A percentile compares a stretch with the other conserved stretches of the same genome.
Evolutionary conservation across 2,113 vertebrate species (phyloP).

Genomic region (Stegostoma tigrinum): DNA sequence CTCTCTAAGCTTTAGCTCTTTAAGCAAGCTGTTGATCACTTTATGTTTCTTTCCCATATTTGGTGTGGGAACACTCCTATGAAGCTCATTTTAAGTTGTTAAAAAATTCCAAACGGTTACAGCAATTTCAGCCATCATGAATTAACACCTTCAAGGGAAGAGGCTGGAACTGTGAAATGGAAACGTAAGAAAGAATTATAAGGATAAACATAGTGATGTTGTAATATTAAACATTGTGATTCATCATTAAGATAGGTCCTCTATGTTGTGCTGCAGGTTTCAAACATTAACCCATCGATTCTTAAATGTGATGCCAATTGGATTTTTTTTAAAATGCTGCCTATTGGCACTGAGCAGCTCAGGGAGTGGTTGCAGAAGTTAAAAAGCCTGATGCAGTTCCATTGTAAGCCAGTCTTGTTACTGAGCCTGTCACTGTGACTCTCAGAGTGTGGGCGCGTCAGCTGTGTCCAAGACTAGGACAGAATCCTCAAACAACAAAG

Average conservation of each 20-base stretch:
- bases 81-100: background rate
- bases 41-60: background rate
- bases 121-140: background rate
- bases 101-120: background rate
- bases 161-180: background rate
- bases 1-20: background rate
- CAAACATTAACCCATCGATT: background rate
- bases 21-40: background rate
- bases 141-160: background rate
- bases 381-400: background rate
- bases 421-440: background rate
- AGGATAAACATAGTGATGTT: background rate
- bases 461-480: background rate
- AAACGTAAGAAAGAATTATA: background rate
- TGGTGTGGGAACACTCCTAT: background rate
- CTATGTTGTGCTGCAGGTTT: background rate
- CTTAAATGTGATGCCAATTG: background rate
- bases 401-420: background rate
- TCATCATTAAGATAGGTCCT: background rate
- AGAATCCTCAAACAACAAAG: conserved; percentile 30
- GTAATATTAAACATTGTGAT: background rate
- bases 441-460: background rate
- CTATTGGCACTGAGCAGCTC: background rate
- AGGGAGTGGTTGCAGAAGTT: background rate
- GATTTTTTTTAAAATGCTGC: background rate